phyloP scores from a whole-genome alignment of 1,140 invertebrate genomes.

The Sycophila sp. region DNA sequence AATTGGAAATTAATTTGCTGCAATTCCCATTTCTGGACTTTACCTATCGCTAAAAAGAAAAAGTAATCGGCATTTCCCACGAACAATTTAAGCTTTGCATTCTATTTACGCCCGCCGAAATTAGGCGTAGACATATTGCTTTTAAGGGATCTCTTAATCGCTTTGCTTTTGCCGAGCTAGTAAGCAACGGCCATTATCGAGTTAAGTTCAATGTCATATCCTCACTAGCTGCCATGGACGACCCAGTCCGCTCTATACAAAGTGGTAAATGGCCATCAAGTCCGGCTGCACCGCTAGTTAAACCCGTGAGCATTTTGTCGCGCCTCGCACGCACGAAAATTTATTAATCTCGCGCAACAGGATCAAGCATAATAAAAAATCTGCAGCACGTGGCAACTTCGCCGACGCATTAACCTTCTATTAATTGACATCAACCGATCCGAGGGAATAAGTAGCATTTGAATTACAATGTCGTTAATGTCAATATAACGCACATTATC shows the following conservation, averaged over 20 bases:
- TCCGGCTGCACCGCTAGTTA: conserved; percentile 32
- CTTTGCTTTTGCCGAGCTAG: conserved; percentile 1
- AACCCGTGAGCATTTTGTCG: not conserved
- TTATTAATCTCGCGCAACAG: not conserved
- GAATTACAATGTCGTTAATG: too few relatives aligned
- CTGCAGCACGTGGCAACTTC: too few relatives aligned
- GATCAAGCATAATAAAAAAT: too few relatives aligned
- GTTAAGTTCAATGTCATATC: conserved; percentile 63
- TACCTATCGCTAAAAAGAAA: not conserved
- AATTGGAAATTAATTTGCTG: not conserved
- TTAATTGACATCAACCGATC: too few relatives aligned
- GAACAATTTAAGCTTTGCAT: not conserved
- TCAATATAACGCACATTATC: too few relatives aligned
- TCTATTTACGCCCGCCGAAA: not conserved
- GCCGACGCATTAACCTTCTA: too few relatives aligned
- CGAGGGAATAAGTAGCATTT: too few relatives aligned
- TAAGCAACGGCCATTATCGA: conserved; percentile 50
- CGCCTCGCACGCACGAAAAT: not conserved
- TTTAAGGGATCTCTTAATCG: not conserved
- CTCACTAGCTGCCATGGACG: conserved; percentile 48
- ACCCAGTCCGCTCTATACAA: conserved; percentile 1
- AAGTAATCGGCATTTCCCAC: not conserved
- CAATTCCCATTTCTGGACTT: not conserved
- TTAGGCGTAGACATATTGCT: not conserved
- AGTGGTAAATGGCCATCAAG: conserved; percentile 4